Conservation (phyloP, 2,888 invertebrate genomes). For the Unio pictorum region DNA sequence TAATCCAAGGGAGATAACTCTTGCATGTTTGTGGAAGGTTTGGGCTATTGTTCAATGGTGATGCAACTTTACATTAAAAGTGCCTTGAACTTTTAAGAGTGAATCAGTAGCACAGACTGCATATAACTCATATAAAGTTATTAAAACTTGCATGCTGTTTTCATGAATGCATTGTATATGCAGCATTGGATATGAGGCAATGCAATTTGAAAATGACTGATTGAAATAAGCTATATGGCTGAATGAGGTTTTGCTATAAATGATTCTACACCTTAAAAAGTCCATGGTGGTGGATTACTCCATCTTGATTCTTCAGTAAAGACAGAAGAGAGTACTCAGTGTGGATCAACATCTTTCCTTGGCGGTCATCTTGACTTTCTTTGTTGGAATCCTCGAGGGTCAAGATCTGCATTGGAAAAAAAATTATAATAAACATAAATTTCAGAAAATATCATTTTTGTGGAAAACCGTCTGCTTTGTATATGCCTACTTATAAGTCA, state of each 20-base stretch:
- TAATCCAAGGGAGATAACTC: too few relatives aligned
- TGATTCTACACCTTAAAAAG: conserved; percentile 78
- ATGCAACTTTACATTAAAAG: too few relatives aligned
- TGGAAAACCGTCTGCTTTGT: too few relatives aligned
- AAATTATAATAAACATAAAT: neutral
- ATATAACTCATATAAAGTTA: too few relatives aligned
- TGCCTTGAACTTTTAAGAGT: too few relatives aligned
- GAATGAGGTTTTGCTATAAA: neutral
- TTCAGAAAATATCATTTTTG: neutral
- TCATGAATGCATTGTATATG: neutral
- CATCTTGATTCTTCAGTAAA: conserved; percentile 80
- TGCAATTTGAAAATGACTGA: conserved; percentile 1
- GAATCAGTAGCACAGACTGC: too few relatives aligned
- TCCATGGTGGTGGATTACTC: conserved; percentile 84
- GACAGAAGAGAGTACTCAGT: conserved; percentile 84
- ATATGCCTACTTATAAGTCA: too few relatives aligned
- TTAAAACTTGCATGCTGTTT: too few relatives aligned
- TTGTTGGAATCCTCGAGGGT: conserved; percentile 64
- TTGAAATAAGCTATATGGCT: neutral
- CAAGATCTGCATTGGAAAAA: conserved; percentile 55
- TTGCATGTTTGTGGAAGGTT: too few relatives aligned
- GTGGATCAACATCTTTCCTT: conserved; percentile 85
- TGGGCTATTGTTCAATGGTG: too few relatives aligned
- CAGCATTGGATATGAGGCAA: neutral
- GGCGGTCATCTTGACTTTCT: conserved; percentile 82